Conservation (phyloP, 2,113 vertebrate species). For the Geococcyx californianus region DNA sequence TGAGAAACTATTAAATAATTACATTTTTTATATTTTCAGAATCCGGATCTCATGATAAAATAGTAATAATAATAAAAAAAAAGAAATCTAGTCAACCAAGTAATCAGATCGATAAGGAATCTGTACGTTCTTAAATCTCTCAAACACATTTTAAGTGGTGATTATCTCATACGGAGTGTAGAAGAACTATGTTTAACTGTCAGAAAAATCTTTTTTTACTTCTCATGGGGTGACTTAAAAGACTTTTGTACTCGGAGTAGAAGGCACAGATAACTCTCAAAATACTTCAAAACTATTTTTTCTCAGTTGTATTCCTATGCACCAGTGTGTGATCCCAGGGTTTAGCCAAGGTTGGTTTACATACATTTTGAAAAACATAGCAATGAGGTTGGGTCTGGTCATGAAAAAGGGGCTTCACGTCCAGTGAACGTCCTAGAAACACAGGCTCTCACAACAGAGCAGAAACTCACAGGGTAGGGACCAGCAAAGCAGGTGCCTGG, state of each 20-base stretch:
- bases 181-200: background rate
- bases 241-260: background rate
- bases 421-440: background rate
- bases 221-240: background rate
- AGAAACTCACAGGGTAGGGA: background rate
- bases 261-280: background rate
- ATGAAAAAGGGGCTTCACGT: background rate
- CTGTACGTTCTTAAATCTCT: background rate
- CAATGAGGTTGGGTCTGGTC: background rate
- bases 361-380: background rate
- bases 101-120: background rate
- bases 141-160: background rate
- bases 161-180: background rate
- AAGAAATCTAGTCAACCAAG: background rate
- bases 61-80: background rate
- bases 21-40: background rate
- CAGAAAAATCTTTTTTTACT: background rate
- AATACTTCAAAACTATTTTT: background rate
- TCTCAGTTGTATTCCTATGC: background rate
- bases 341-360: background rate
- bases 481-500: background rate
- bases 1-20: background rate
- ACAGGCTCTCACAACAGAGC: background rate
- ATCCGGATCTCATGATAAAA: background rate
- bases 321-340: background rate